phyloP scores from a whole-genome alignment of 2,113 vertebrate genomes.

The Thomomys bottae region DNA sequence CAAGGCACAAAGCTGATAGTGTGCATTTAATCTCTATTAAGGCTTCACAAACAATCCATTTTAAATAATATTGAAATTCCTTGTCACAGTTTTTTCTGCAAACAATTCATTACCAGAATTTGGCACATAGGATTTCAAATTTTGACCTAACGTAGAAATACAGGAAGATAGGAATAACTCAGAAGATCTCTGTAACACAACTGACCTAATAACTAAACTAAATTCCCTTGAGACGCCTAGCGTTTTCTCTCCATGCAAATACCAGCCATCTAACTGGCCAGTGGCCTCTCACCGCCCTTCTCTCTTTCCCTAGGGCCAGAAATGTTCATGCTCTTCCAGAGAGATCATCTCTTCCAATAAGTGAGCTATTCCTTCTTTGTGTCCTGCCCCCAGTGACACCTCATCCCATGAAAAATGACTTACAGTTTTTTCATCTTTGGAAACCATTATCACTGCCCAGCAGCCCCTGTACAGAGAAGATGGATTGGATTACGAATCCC shows the following conservation, averaged over 20 bases:
- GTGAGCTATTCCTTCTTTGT: conserved; percentile 65
- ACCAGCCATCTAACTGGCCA: conserved; percentile 8
- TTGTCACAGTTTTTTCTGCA: conserved; percentile 34
- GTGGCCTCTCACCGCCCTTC: conserved; percentile 5
- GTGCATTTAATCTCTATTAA: conserved; percentile 69
- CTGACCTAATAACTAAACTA: conserved; percentile 15
- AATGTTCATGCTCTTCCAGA: conserved; percentile 70
- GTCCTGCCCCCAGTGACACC: conserved; percentile 71
- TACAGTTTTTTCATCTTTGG: conserved; percentile 79
- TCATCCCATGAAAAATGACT: conserved; percentile 77
- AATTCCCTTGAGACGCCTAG: conserved; percentile 53
- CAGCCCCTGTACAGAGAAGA: conserved; percentile 61
- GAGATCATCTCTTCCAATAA: conserved; percentile 76
- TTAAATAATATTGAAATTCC: conserved; percentile 65
- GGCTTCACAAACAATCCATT: conserved; percentile 62
- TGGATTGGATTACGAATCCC: conserved; percentile 70
- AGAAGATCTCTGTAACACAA: conserved; percentile 35
- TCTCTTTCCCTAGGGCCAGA: conserved; percentile 25
- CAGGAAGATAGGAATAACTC: conserved; percentile 41
- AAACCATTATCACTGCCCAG: conserved; percentile 76
- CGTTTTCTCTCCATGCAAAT: conserved; percentile 28
- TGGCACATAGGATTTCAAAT: conserved; percentile 33
- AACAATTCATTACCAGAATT: conserved; percentile 55
- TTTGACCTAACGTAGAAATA: conserved; percentile 33
- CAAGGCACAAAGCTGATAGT: conserved; percentile 54